Base-by-base conservation (phyloP, 1,140 invertebrate genomes). In the Temnothorax curvispinosus region DNA sequence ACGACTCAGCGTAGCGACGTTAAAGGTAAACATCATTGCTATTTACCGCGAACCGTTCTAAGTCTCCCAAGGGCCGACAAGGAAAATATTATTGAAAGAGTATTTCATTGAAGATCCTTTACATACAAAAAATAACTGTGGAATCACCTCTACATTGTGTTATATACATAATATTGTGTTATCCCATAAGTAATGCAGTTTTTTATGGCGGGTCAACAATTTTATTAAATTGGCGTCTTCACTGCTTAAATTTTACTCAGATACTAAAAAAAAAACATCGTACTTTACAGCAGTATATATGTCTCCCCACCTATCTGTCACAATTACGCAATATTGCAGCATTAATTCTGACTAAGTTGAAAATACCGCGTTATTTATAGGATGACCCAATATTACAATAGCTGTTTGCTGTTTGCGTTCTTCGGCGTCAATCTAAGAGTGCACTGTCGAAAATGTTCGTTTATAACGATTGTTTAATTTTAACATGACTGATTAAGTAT, bases 21-120 rank as follows among this genome's bases (percentile, higher is more conserved):
- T 75, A 85, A 91, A 88, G 67, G 86, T 90, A 90, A 91, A 90
- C 76, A 86, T 88, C 86, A 88, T 90, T 88, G 89, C 89, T 91
- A 88, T 91, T 91, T 91, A 90, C 89, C 88, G 64, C 75, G 50
- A 67, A 89, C 58, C 72, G 52, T 62, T 89, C 32, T 72, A 69
- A 71, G 81, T 60, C 65, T 76, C 80, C 47, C 21, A 41, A 58
- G 27, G 32, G 5, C 11, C 7, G 21, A 27, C 9, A 67, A 60
- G 74, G 72, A 85, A 87, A 90, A 91, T 88, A 88, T 88, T 86
- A 86, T 77, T 54, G 52, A 38, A 88, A 62, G 56, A 56, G n/a
- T 86, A 77, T 86, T 82, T 72, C 50, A 58, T 52, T 67, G 41
- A 80, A 58, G 50, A 84, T 78, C 54, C 56, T 62, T 71, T 41